phyloP scores from a whole-genome alignment of 2,888 invertebrate genomes.

The Ichneumoninae sp. region DNA sequence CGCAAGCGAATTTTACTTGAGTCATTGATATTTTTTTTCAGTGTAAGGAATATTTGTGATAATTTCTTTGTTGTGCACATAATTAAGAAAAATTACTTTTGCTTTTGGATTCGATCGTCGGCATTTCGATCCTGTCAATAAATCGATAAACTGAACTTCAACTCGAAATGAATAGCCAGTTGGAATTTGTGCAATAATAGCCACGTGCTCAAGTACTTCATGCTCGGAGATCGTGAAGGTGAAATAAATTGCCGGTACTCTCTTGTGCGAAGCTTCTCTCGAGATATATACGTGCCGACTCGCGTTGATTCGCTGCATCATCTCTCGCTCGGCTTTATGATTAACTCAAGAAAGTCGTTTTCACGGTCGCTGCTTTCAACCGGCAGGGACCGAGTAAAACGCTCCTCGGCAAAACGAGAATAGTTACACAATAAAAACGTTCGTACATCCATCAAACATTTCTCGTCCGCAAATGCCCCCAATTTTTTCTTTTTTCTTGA shows the following conservation, averaged over 20 bases:
- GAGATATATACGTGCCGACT: constrained; percentile 2
- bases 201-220: constrained; percentile 12
- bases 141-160: not conserved
- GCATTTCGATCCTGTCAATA: not conserved
- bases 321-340: constrained; percentile 39
- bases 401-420: constrained; percentile 46
- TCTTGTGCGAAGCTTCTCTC: constrained; percentile 19
- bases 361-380: constrained; percentile 30
- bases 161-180: not conserved
- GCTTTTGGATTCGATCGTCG: not conserved
- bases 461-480: not conserved
- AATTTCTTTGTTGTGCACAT: not conserved
- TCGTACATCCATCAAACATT: not conserved
- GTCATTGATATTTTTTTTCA: too few relatives aligned
- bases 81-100: not conserved
- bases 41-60: too few relatives aligned
- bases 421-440: constrained; percentile 33
- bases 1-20: too few relatives aligned
- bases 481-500: not conserved
- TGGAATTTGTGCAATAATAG: constrained; percentile 18
- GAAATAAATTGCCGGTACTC: constrained; percentile 14
- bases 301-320: constrained; percentile 25
- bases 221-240: constrained; percentile 17
- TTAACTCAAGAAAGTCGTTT: constrained; percentile 52
- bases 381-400: constrained; percentile 10